Evolutionary conservation across 2,888 invertebrate genomes (phyloP).

Genomic region (Drosophila helvetica): DNA sequence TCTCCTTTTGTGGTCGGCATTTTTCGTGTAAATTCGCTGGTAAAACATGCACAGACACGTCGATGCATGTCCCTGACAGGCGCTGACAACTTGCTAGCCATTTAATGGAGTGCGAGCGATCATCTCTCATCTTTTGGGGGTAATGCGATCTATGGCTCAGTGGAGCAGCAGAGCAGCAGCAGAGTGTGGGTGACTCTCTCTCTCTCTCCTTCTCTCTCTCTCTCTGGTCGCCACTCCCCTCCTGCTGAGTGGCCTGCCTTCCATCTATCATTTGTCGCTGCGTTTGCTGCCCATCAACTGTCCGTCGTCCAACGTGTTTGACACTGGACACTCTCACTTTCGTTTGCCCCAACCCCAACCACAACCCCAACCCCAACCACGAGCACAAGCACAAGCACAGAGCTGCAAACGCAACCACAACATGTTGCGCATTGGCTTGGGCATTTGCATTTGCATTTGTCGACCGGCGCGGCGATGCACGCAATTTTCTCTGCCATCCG

Average conservation of each 20-base stretch:
- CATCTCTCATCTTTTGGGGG: not conserved
- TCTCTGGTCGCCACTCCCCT: not conserved
- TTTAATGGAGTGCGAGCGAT: conserved; percentile 52
- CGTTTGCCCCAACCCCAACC: conserved; percentile 7
- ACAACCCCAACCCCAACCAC: too few relatives aligned
- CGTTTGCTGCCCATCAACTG: conserved; percentile 17
- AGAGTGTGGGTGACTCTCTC: not conserved
- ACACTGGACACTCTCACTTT: conserved; percentile 48
- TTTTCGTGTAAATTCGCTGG: conserved; percentile 70
- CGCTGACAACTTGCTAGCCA: conserved; percentile 58
- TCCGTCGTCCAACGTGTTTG: conserved; percentile 25
- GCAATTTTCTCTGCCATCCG: conserved; percentile 65
- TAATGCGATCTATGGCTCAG: conserved; percentile 24
- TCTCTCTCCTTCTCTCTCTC: not conserved
- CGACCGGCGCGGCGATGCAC: conserved; percentile 59
- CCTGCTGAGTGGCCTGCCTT: not conserved
- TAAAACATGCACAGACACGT: conserved; percentile 62
- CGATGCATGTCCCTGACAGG: conserved; percentile 31
- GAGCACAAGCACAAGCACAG: too few relatives aligned
- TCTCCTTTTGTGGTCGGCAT: conserved; percentile 48
- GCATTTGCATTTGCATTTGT: conserved; percentile 63
- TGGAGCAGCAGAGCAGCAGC: not conserved
- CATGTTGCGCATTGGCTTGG: conserved; percentile 28
- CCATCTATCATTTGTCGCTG: conserved; percentile 26
- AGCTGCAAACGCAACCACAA: conserved; percentile 1